Conservation (phyloP, 1,140 invertebrate genomes). For the Eupristina koningsbergeri region DNA sequence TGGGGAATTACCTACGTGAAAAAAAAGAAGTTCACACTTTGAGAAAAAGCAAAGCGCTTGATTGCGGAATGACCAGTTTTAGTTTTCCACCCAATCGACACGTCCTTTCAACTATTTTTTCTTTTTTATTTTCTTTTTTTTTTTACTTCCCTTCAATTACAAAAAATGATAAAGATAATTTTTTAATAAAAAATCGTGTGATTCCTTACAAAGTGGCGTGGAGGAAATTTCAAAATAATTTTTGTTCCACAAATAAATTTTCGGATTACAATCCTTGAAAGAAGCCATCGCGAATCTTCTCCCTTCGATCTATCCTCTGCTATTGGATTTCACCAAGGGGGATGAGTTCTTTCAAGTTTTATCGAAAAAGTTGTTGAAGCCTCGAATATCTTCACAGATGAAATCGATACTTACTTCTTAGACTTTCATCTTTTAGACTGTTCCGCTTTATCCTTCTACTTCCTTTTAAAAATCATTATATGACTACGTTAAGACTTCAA, state of each 20-base stretch:
- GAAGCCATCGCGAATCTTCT: constrained; percentile 41
- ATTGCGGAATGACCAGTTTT: not conserved
- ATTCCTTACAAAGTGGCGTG: no score
- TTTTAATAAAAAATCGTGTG: no score
- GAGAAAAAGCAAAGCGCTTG: not conserved
- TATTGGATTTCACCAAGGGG: constrained; percentile 55
- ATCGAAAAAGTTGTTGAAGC: constrained; percentile 62
- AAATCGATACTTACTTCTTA: constrained; percentile 57
- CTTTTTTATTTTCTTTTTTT: no score
- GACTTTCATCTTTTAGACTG: constrained; percentile 52
- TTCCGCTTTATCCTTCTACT: constrained; percentile 27
- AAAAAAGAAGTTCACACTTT: no score
- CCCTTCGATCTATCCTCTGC: constrained; percentile 41
- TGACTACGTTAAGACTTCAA: not conserved
- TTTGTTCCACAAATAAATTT: constrained; percentile 36
- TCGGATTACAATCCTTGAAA: constrained; percentile 29
- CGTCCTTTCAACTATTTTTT: no score
- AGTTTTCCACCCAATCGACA: not conserved
- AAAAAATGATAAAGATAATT: no score
- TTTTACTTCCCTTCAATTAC: no score
- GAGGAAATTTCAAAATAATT: constrained; percentile 23
- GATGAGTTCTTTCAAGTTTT: constrained; percentile 60
- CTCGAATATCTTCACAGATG: constrained; percentile 56
- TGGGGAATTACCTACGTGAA: constrained; percentile 22
- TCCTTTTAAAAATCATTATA: constrained; percentile 7